Evolutionary conservation across 2,888 invertebrate species (phyloP).

Genomic region (Acanthosepion esculentum): DNA sequence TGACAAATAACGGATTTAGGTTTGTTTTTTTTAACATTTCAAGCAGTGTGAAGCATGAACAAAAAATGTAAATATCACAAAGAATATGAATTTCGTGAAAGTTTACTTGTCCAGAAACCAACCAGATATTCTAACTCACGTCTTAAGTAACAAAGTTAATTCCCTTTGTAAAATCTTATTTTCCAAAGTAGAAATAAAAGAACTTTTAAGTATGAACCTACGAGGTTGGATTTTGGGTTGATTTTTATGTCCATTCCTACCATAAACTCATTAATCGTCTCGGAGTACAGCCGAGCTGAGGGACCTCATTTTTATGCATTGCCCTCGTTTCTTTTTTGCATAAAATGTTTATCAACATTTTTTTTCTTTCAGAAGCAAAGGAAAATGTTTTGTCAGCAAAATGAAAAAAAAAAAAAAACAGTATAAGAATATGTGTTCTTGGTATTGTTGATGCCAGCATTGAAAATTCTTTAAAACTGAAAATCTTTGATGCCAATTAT

Average conservation of each 20-base stretch:
- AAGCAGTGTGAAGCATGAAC: too few relatives aligned
- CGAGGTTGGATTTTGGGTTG: not conserved
- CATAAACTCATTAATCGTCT: not conserved
- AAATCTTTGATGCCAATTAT: not conserved
- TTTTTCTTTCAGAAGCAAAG: not conserved
- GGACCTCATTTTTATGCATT: not conserved
- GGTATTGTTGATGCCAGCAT: not conserved
- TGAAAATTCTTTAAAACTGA: not conserved
- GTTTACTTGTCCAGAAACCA: too few relatives aligned
- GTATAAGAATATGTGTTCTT: not conserved
- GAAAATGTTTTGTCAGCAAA: not conserved
- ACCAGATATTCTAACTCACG: not conserved
- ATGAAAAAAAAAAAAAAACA: not conserved
- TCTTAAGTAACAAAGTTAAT: not conserved
- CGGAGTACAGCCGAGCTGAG: not conserved
- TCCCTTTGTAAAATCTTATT: not conserved
- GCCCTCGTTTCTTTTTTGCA: not conserved
- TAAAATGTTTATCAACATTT: not conserved
- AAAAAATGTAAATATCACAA: not conserved
- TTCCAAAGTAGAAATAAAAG: not conserved
- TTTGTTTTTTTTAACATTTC: too few relatives aligned
- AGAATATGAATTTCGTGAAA: not conserved
- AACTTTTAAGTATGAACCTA: not conserved
- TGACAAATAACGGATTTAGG: too few relatives aligned
- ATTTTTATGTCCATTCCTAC: not conserved